These are phyloP conservation scores for Manis pentadactyla DNA, from an alignment of 2,797 vertebrate species.

Conservation along the genomic window DNA sequence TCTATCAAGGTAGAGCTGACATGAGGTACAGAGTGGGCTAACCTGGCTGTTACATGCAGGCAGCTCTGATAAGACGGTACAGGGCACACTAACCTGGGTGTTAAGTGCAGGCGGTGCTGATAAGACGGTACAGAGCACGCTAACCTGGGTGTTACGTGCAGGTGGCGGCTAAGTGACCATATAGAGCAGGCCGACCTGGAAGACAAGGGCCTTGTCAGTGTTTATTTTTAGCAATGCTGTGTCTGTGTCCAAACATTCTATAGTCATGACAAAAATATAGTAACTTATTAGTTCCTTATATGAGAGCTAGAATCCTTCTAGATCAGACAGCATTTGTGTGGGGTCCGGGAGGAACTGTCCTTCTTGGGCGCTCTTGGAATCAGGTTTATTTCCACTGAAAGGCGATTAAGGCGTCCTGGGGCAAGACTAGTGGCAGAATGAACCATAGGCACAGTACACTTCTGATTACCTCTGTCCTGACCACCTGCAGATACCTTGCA, in stretches of 20 bases:
- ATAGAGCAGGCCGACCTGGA: too few relatives aligned
- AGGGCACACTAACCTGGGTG: too few relatives aligned
- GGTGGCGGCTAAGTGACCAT: accelerated
- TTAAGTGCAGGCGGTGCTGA: too few relatives aligned
- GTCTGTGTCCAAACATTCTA: neutral
- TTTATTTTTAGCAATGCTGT: neutral
- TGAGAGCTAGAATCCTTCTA: neutral
- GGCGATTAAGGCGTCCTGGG: accelerated
- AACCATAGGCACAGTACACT: accelerated
- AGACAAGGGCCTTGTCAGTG: too few relatives aligned
- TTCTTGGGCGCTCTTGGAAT: neutral
- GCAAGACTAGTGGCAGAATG: accelerated
- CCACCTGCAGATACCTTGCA: accelerated
- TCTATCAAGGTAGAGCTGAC: accelerated
- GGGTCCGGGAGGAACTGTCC: too few relatives aligned
- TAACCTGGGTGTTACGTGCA: too few relatives aligned
- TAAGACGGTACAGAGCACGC: too few relatives aligned
- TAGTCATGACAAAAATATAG: accelerated
- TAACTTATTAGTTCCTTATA: accelerated
- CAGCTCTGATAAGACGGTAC: too few relatives aligned
- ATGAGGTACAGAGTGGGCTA: accelerated
- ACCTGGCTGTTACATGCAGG: too few relatives aligned
- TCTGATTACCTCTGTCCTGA: neutral
- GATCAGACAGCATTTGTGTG: accelerated
- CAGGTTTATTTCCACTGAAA: neutral